These are phyloP conservation scores for Geophilus truncorum DNA, from an alignment of 2,888 invertebrate genomes.

Conservation along the genomic window DNA sequence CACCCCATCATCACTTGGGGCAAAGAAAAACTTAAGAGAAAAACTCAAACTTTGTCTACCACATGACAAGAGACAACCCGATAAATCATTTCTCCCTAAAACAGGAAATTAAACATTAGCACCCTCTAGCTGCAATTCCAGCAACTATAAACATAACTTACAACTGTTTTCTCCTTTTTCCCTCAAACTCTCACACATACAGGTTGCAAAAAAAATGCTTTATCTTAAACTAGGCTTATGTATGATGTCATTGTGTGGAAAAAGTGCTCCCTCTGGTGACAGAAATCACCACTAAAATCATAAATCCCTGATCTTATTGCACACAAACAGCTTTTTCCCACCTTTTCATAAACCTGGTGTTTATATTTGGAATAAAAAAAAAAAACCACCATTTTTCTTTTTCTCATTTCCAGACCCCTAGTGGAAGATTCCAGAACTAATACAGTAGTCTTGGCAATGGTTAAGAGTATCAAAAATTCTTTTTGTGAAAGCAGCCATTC, in stretches of 20 bases:
- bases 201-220: too few species aligned
- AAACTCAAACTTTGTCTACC: background rate
- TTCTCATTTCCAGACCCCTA: background rate
- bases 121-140: background rate
- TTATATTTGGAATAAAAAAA: background rate
- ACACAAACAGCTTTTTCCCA: background rate
- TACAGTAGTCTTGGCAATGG: background rate
- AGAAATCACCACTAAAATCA: background rate
- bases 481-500: background rate
- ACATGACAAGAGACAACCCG: background rate
- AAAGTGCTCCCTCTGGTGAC: background rate
- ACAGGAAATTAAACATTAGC: background rate
- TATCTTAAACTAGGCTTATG: too few species aligned
- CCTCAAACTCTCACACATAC: background rate
- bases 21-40: background rate
- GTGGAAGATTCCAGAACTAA: background rate
- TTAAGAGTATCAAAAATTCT: background rate
- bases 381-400: background rate
- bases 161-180: background rate
- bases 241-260: background rate
- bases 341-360: background rate
- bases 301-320: background rate
- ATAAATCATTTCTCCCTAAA: background rate
- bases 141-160: background rate
- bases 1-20: background rate